Evolutionary conservation across 2,888 invertebrate genomes (phyloP).

Genomic region (Sepiola atlantica): DNA sequence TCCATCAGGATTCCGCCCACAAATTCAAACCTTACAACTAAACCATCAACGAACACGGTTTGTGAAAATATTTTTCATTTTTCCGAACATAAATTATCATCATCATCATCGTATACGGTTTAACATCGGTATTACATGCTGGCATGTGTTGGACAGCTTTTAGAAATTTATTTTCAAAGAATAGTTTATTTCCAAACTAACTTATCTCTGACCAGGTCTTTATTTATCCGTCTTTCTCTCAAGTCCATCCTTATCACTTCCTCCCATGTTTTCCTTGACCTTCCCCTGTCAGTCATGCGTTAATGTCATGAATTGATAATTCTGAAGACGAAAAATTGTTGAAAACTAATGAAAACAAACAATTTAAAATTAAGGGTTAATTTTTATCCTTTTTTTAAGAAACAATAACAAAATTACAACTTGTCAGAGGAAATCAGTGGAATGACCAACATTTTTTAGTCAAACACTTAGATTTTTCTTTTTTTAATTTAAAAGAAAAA

Average conservation of each 20-base stretch:
- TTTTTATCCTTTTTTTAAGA: not conserved
- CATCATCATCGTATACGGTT: no score
- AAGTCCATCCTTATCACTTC: no score
- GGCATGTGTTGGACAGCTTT: no score
- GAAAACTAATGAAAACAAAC: not conserved
- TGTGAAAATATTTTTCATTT: not conserved
- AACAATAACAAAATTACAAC: constrained; percentile 1
- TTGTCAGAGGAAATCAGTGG: not conserved
- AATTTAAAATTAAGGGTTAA: not conserved
- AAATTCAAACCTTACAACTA: constrained; percentile 45
- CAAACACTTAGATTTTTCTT: not conserved
- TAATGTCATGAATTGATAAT: no score
- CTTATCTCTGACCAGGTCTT: no score
- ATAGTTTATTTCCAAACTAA: no score
- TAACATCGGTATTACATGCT: no score
- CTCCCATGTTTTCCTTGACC: no score
- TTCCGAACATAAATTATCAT: not conserved
- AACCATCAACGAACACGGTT: constrained; percentile 48
- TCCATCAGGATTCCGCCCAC: constrained; percentile 48
- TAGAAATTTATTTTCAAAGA: no score
- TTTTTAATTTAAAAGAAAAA: not conserved
- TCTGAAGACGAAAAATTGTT: no score
- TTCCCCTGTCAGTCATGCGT: no score
- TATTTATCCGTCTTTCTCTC: no score
- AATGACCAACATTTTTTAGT: not conserved